Percentiles rank a stretch among this genome's conserved stretches.
Conservation (phyloP, 2,797 vertebrate genomes). For the Rhinatrema bivittatum region DNA sequence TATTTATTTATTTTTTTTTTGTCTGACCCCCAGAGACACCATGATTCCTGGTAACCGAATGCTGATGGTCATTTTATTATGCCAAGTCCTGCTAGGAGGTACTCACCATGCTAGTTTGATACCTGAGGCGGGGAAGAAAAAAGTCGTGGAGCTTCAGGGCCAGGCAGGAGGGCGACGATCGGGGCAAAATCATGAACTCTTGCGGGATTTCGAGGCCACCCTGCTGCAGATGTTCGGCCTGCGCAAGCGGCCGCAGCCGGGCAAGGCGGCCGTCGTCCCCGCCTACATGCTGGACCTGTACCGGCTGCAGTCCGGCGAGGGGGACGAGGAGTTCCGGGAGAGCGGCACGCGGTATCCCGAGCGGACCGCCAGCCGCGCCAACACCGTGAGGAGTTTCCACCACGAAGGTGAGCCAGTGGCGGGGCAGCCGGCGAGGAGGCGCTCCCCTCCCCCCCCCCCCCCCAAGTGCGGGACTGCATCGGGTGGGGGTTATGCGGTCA, state of each 20-base stretch:
- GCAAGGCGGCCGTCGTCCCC: slow-evolving; percentile 78
- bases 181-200: slow-evolving; percentile 93
- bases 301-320: slow-evolving; percentile 89
- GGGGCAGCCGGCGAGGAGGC: background rate
- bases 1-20: slow-evolving; percentile 44
- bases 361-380: slow-evolving; percentile 86
- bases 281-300: slow-evolving; percentile 95
- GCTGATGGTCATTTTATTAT: slow-evolving; percentile 99
- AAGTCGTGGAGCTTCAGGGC: slow-evolving; percentile 81
- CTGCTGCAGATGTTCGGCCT: slow-evolving; percentile 98
- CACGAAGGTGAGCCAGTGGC: slow-evolving; percentile 82
- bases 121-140: slow-evolving; percentile 93
- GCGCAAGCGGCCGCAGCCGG: slow-evolving; percentile 86
- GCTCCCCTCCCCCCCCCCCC: too few relatives aligned
- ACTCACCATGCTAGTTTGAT: slow-evolving; percentile 95
- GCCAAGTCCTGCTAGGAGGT: slow-evolving; percentile 98
- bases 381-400: slow-evolving; percentile 97
- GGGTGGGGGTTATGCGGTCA: background rate
- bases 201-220: slow-evolving; percentile 96
- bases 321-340: slow-evolving; percentile 67
- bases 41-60: slow-evolving; percentile 99
- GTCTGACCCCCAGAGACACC: slow-evolving; percentile 83
- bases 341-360: slow-evolving; percentile 85
- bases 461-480: background rate
- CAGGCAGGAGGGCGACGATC: slow-evolving; percentile 66